These are phyloP conservation scores for Cephus spinipes DNA, from an alignment of 2,888 invertebrate genomes.

Conservation along the genomic window DNA sequence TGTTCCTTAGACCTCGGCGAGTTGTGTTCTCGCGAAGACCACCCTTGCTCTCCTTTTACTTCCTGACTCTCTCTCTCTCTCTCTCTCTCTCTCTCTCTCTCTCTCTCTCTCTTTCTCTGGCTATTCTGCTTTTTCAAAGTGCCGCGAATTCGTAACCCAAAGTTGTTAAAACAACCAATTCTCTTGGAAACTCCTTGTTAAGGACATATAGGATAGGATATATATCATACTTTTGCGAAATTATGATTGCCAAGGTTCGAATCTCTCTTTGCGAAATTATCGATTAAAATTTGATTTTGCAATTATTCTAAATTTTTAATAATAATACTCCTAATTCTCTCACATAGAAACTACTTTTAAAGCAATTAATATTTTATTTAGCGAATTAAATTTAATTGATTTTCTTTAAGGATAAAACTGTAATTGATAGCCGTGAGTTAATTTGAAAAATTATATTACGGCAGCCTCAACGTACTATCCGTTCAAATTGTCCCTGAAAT, in stretches of 20 bases:
- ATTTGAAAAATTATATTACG: neutral
- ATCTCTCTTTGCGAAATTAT: neutral
- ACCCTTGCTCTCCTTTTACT: slow-evolving; percentile 35
- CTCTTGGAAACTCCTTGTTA: slow-evolving; percentile 48
- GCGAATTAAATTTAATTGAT: neutral
- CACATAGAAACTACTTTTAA: too few relatives aligned
- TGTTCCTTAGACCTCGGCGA: slow-evolving; percentile 21
- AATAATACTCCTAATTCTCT: too few relatives aligned
- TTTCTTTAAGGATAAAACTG: neutral
- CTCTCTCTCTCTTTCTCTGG: slow-evolving; percentile 7
- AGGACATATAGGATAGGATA: neutral
- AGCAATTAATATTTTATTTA: too few relatives aligned
- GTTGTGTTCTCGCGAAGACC: slow-evolving; percentile 38
- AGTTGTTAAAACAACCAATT: slow-evolving; percentile 53
- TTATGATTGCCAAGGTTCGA: neutral
- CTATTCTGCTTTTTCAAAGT: slow-evolving; percentile 37
- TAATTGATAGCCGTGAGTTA: neutral
- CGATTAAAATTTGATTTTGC: too few relatives aligned
- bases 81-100: slow-evolving; percentile 1
- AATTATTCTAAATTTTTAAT: too few relatives aligned
- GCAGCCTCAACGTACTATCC: neutral
- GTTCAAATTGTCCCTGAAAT: neutral
- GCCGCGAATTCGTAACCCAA: slow-evolving; percentile 21
- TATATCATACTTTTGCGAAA: neutral
- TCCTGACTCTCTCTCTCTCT: neutral